Percentiles rank a stretch among this genome's conserved stretches.
Conservation (phyloP, 2,113 vertebrate genomes). For the Probosciger aterrimus region DNA sequence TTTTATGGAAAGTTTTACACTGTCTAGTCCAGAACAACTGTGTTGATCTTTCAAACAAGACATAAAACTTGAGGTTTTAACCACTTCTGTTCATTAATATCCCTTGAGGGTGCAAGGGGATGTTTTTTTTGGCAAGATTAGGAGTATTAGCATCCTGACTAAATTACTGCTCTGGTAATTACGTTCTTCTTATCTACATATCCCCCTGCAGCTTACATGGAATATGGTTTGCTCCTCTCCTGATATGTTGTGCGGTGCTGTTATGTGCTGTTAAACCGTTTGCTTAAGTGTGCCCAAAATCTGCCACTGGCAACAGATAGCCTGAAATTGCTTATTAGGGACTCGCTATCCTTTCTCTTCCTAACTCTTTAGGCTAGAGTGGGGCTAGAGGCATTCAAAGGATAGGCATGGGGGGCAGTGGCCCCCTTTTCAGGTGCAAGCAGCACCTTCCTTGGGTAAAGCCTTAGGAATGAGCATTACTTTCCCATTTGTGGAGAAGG, state of each 20-base stretch:
- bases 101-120: not conserved
- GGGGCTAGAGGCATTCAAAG: not conserved
- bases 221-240: not conserved
- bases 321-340: not conserved
- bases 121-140: not conserved
- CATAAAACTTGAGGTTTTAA: conserved; percentile 26
- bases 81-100: conserved; percentile 12
- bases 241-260: not conserved
- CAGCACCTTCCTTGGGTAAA: not conserved
- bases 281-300: not conserved
- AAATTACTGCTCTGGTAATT: conserved; percentile 18
- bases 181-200: conserved; percentile 1
- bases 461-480: not conserved
- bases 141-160: not conserved
- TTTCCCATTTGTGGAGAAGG: not conserved
- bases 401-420: not conserved
- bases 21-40: conserved; percentile 26
- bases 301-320: not conserved
- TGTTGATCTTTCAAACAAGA: conserved; percentile 31
- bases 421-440: not conserved
- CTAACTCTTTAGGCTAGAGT: not conserved
- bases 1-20: conserved; percentile 48
- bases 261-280: not conserved
- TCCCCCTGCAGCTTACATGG: not conserved
- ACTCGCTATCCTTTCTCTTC: not conserved